Evolutionary conservation across 2,113 vertebrate genomes (phyloP), one percentile per base, ranked within the genome.

Genomic region (Pantherophis guttatus): DNA sequence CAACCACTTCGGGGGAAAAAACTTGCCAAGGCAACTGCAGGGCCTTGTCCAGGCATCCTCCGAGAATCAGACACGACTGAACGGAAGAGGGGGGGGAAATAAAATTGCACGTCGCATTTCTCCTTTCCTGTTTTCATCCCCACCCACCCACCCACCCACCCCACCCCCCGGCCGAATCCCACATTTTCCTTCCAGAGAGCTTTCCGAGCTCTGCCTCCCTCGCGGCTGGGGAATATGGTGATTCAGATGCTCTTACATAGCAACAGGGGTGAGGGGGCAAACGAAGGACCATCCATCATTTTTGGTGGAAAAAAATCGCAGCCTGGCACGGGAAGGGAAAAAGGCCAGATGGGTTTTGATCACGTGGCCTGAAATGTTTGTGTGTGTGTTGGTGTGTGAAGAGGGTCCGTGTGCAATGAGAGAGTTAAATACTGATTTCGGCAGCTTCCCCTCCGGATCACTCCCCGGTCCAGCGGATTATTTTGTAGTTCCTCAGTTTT

Each of bases 261-360:
- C 58, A 88, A 92, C 85, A 54, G 57, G 58, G 86, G 86, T 70
- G 86, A 65, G 21, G 57, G n/a, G 50, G 3, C 57, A 54, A 6
- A 7, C 57, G n/a, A 15, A 24, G 5, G 87, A 5, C 62, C 89
- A 93, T 93, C 86, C 86, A 90, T 93, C 92, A 93, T 65, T 44
- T 93, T 90, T 29, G 55, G 26, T 65, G 92, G 81, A 58, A 62
- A 89, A 90, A 8, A 29, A 59, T 86, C 54, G 7, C 21, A 0
- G 92, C 55, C 81, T 93, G 88, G 70, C 54, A 90, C n/a, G 3
- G 21, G 44, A 19, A 0, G 19, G 10, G 54, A 23, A 48, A 75
- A 24, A 10, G 5, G 29, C 26, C 5, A 53, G 54, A 3, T n/a
- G 57, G 57, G 33, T 33, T 58, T 89, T 26, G 55, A 44, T 62